Percentiles rank a stretch among this genome's conserved stretches.
Evolutionary conservation across 2,113 vertebrate genomes (phyloP).

Genomic region (Oncorhynchus masou): DNA sequence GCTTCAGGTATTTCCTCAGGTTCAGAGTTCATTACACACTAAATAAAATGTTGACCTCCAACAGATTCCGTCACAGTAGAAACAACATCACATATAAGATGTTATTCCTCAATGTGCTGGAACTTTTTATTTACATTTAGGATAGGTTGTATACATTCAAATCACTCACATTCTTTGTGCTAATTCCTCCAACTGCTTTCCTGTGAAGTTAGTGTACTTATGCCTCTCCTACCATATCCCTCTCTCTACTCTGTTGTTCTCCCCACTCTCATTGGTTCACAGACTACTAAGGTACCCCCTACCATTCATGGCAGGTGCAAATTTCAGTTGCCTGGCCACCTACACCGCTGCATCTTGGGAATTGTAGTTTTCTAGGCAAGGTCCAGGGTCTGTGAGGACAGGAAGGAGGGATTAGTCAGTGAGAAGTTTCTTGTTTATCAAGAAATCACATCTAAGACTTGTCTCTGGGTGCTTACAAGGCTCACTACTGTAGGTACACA

Average conservation of each 20-base stretch:
- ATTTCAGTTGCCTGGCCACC: conserved; percentile 68
- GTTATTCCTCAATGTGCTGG: neutral
- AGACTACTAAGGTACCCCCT: conserved; percentile 48
- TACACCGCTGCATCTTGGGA: conserved; percentile 77
- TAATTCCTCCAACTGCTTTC: neutral
- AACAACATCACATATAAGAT: neutral
- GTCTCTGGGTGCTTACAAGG: conserved; percentile 8
- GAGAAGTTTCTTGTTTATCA: neutral
- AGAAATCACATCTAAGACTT: neutral
- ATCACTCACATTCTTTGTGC: conserved; percentile 2
- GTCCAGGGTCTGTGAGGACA: conserved; percentile 8
- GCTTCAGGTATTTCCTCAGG: neutral
- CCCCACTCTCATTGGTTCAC: conserved; percentile 30
- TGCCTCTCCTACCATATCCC: conserved; percentile 53
- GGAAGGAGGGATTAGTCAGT: neutral
- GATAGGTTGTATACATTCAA: neutral
- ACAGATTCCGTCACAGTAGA: neutral
- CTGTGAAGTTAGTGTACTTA: neutral
- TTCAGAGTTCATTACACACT: neutral
- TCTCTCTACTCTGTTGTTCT: conserved; percentile 24
- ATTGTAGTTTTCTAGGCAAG: conserved; percentile 64
- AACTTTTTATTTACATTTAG: neutral
- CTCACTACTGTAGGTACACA: conserved; percentile 27
- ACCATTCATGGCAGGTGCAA: conserved; percentile 69
- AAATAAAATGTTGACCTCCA: neutral